phyloP scores from a whole-genome alignment of 2,797 vertebrate species.

The Chlorospingus flavigularis region DNA sequence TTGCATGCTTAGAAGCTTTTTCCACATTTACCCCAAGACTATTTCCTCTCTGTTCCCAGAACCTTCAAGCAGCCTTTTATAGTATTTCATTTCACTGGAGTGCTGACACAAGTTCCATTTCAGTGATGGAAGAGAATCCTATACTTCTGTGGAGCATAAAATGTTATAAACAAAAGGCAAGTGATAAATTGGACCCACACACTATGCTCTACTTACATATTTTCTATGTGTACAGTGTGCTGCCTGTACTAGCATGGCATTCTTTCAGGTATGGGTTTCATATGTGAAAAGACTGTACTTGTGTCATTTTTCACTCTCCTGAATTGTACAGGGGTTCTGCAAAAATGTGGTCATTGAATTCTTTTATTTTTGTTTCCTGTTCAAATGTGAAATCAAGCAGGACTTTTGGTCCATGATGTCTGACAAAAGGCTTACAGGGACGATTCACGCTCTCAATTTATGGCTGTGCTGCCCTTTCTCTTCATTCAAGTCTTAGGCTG shows the following conservation, averaged over 20 bases:
- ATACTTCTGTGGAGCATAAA: neutral
- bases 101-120: conserved; percentile 25
- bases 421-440: neutral
- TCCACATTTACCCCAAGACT: neutral
- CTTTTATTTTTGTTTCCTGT: fast-evolving
- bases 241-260: neutral
- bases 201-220: neutral
- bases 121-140: conserved; percentile 16
- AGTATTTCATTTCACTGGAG: conserved; percentile 26
- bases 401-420: neutral
- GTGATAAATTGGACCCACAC: neutral
- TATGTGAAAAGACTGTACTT: neutral
- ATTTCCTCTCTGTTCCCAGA: conserved; percentile 5
- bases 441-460: neutral
- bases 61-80: neutral
- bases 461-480: neutral
- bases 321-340: neutral
- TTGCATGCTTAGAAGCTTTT: conserved; percentile 13
- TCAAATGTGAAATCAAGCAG: neutral
- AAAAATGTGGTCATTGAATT: neutral
- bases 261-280: neutral
- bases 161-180: conserved; percentile 24
- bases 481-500: neutral
- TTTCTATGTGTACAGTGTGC: neutral
- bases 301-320: neutral